Evolutionary conservation across 2,888 invertebrate genomes (phyloP), one percentile per base, ranked within the genome.

Genomic region (Drosophila austrosaltans): DNA sequence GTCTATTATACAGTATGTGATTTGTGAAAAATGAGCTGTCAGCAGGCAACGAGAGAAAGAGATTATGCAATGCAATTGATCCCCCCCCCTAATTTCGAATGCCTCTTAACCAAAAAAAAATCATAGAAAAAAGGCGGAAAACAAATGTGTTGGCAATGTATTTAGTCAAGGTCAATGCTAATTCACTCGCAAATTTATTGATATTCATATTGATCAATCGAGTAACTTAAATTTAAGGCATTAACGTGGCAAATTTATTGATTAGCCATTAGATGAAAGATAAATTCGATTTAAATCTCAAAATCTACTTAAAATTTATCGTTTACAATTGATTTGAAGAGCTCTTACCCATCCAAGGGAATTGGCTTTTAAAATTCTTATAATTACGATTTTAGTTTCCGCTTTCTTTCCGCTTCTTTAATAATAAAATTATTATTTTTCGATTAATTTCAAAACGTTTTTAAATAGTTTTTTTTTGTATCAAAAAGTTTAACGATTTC

Each of bases 1-100:
- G 22, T 2, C 22, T 48, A 48, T 22, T 22, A 48, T 48, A 25
- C 6, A 48, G 36, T 36, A 32, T 30, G 53, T 12, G 40, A 58
- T 36, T 39, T 63, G 16, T 30, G 25, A 48, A 63, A 67, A 68
- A 66, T 84, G 69, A 81, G 72, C 81, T 80, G 80, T 80, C 80
- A 84, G 82, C 48, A 48, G 48, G 48, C 79, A 79, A 66, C 67
- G 48, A 48, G 48, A 48, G 48, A 48, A 48, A 48, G 48, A 48
- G 71, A 80, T 81, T 80, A 84, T 80, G 84, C 84, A 80, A 81
- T 67, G 70, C 72, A 78, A 75, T 83, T 78, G 53, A 22, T 20
- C 32, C 28, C 12, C 32, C 28, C 12, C 3, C 32, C 6, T 10
- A 22, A 3, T 42, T 28, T 10, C 12, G 8, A 8, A 8, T n/a